Evolutionary conservation across 2,113 vertebrate species (phyloP).

Genomic region (Odobenus rosmarus): DNA sequence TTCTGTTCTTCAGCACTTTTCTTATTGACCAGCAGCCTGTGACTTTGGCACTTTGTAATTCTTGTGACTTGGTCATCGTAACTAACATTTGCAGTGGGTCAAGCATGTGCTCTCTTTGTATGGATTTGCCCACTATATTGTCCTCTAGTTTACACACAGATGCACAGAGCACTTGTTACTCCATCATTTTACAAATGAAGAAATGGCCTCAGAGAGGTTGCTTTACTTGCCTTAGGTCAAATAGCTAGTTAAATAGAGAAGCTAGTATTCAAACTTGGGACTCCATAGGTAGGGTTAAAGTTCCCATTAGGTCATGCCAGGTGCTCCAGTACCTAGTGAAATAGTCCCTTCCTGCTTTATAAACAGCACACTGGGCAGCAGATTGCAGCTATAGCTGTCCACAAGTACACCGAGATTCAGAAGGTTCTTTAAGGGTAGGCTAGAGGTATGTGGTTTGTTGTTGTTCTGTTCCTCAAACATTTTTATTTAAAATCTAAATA

Average conservation of each 20-base stretch:
- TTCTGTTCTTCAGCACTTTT: conserved; percentile 46
- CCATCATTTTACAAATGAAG: background rate
- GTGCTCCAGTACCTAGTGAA: background rate
- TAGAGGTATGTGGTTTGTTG: background rate
- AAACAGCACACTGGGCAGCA: background rate
- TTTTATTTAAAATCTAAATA: background rate
- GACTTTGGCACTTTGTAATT: background rate
- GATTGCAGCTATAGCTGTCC: background rate
- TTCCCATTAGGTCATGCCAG: background rate
- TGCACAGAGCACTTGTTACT: background rate
- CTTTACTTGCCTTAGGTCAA: background rate
- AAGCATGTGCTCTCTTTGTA: background rate
- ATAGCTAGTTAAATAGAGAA: background rate
- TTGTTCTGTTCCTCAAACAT: conserved; percentile 8
- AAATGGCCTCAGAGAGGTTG: background rate
- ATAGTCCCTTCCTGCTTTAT: background rate
- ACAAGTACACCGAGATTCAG: background rate
- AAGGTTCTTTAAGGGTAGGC: background rate
- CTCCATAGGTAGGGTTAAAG: background rate
- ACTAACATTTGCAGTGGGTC: background rate
- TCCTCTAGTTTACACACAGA: background rate
- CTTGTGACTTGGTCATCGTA: background rate
- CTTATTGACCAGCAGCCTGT: background rate
- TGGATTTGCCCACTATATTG: background rate
- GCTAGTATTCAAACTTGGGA: background rate